Evolutionary conservation across 2,797 vertebrate species (phyloP).

Genomic region (Clamator glandarius): DNA sequence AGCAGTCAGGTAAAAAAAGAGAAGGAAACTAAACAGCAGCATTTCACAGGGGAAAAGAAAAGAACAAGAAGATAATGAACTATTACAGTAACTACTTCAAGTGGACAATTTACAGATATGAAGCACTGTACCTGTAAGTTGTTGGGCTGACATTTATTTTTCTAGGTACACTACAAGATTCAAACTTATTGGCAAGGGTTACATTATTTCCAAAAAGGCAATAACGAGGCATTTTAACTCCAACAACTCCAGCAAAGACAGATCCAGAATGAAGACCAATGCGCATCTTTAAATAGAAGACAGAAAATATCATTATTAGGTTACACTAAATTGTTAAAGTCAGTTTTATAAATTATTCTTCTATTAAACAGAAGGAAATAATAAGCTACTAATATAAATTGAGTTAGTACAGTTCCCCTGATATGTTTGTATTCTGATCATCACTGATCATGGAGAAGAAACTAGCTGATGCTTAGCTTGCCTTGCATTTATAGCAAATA

Average conservation of each 20-base stretch:
- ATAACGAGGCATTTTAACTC: conserved; percentile 98
- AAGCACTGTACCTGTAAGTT: conserved; percentile 87
- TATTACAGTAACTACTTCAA: background rate
- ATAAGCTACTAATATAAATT: background rate
- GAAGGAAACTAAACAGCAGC: background rate
- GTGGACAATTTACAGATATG: background rate
- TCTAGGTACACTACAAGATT: conserved; percentile 92
- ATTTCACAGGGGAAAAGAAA: background rate
- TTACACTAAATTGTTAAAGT: background rate
- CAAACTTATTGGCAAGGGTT: conserved; percentile 97
- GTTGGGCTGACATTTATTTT: conserved; percentile 97
- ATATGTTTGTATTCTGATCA: background rate
- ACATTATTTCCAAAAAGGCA: conserved; percentile 99
- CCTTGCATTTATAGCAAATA: background rate
- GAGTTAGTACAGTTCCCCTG: background rate
- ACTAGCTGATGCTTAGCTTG: background rate
- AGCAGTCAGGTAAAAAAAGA: background rate
- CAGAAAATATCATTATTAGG: background rate
- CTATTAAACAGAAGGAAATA: background rate
- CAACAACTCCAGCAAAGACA: conserved; percentile 95
- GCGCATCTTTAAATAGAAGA: conserved; percentile 87
- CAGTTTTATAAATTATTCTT: background rate
- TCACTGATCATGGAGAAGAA: background rate
- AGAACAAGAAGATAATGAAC: background rate
- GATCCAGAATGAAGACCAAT: conserved; percentile 97